These are phyloP conservation scores for Scarus forsteni DNA, from an alignment of 2,797 vertebrate species.

Conservation along the genomic window DNA sequence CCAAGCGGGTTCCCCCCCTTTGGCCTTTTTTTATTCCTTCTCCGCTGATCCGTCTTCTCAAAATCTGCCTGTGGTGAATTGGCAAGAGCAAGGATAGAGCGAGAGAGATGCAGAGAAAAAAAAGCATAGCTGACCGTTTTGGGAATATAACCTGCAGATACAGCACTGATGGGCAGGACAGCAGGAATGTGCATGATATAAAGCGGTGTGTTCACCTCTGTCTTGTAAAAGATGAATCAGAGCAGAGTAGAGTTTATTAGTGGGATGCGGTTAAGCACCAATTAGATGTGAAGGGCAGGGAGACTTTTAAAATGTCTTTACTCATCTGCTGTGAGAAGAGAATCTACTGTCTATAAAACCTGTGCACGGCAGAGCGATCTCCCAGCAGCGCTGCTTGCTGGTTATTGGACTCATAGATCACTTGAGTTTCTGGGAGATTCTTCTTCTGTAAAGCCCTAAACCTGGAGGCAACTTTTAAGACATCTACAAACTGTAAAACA, in stretches of 20 bases:
- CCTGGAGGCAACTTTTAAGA: constrained; percentile 14
- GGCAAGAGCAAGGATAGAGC: constrained; percentile 7
- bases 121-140: background rate
- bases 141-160: constrained; percentile 45
- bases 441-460: constrained; percentile 40
- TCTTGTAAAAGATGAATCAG: constrained; percentile 75
- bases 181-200: constrained; percentile 48
- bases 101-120: constrained; percentile 12
- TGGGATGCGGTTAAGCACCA: constrained; percentile 60
- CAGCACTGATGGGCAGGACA: constrained; percentile 40
- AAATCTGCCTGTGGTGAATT: constrained; percentile 38
- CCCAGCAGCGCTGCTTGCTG: constrained; percentile 26
- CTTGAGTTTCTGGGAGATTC: constrained; percentile 5
- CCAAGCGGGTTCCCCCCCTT: constrained; percentile 35
- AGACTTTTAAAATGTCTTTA: constrained; percentile 62
- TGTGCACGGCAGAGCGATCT: constrained; percentile 36
- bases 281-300: constrained; percentile 70
- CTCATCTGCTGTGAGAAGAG: constrained; percentile 54
- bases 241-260: constrained; percentile 63
- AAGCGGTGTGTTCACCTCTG: constrained; percentile 33
- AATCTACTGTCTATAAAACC: constrained; percentile 57
- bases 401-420: constrained; percentile 64
- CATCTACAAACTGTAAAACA: constrained; percentile 29
- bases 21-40: constrained; percentile 37
- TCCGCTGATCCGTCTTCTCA: constrained; percentile 24